These are phyloP conservation scores for Diarsia rubi DNA, from an alignment of 2,888 invertebrate species.

Conservation along the genomic window DNA sequence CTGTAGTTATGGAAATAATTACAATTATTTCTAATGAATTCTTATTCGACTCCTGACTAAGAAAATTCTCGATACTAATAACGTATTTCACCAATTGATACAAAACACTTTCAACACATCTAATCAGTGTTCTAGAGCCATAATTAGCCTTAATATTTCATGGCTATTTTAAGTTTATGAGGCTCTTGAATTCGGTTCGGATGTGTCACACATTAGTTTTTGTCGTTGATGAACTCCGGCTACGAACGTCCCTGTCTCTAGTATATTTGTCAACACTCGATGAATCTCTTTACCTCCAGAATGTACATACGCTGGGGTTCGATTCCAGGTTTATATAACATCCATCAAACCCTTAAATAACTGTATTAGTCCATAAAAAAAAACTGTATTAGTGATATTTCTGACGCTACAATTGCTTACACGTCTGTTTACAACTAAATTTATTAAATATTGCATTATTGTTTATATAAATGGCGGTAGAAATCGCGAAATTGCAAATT, in stretches of 20 bases:
- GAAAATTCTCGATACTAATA: not conserved
- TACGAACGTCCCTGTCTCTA: not conserved
- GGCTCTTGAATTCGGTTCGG: not conserved
- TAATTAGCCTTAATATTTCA: not conserved
- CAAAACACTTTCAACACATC: not conserved
- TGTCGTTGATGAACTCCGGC: not conserved
- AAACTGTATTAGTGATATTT: constrained; percentile 44
- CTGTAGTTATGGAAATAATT: not conserved
- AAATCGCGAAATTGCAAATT: constrained; percentile 62
- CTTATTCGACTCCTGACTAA: not conserved
- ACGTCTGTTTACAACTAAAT: constrained; percentile 58
- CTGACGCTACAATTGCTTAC: constrained; percentile 55
- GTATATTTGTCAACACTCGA: not conserved
- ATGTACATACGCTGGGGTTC: constrained; percentile 6
- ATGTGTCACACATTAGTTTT: not conserved
- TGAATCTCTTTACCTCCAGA: not conserved
- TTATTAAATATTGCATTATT: constrained; percentile 64
- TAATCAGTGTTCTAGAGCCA: not conserved
- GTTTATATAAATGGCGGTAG: constrained; percentile 58
- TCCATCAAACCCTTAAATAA: constrained; percentile 44
- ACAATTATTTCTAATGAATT: not conserved
- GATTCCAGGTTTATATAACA: constrained; percentile 9
- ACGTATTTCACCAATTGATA: not conserved
- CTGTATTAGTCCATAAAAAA: constrained; percentile 44
- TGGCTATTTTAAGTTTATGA: not conserved